Conservation (phyloP, 2,113 vertebrate species). For the Pelodiscus sinensis region DNA sequence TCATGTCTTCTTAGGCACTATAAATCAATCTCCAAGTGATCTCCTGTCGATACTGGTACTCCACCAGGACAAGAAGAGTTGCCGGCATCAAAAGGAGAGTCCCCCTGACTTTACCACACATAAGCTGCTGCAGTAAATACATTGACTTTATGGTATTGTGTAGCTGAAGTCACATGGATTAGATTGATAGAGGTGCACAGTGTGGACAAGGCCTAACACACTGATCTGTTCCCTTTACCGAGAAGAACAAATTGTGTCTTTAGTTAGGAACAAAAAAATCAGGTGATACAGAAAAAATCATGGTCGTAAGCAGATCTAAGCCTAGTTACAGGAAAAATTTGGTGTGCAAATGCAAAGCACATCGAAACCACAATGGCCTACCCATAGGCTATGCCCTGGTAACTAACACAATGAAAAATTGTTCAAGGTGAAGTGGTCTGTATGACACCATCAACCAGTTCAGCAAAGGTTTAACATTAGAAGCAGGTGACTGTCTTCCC, state of each 20-base stretch:
- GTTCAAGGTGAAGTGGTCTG: not conserved
- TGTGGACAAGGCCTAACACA: not conserved
- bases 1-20: too few species aligned
- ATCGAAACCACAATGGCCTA: too few species aligned
- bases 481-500: not conserved
- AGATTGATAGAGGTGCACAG: too few species aligned
- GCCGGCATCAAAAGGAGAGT: too few species aligned
- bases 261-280: not conserved
- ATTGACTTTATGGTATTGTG: too few species aligned
- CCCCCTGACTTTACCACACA: too few species aligned
- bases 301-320: not conserved
- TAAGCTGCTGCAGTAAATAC: too few species aligned
- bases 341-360: not conserved
- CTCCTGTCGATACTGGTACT: too few species aligned
- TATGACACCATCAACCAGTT: not conserved
- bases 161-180: too few species aligned
- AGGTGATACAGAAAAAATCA: not conserved
- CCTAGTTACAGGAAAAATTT: not conserved
- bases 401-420: not conserved
- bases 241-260: not conserved
- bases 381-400: not conserved
- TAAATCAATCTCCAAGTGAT: too few species aligned
- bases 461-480: not conserved
- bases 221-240: not conserved
- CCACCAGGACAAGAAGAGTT: too few species aligned